Percentiles rank a stretch among this genome's conserved stretches.
Evolutionary conservation across 2,113 vertebrate species (phyloP).

Genomic region (Tachycineta bicolor): DNA sequence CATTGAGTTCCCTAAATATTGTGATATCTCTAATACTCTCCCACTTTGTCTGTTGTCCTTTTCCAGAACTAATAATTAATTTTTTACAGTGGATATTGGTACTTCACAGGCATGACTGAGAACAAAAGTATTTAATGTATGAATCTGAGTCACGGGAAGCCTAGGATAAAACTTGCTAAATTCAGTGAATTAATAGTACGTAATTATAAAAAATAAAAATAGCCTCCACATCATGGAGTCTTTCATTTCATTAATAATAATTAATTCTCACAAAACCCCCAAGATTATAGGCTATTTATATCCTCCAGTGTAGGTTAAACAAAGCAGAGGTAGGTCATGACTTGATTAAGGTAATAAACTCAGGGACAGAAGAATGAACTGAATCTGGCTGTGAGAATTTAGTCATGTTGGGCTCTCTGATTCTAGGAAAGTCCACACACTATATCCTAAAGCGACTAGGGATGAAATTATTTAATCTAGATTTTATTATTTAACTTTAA

Average conservation of each 20-base stretch:
- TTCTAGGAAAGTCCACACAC: background rate
- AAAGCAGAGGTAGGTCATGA: background rate
- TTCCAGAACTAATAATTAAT: background rate
- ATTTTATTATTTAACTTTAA: slow-evolving; percentile 31
- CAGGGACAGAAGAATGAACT: background rate
- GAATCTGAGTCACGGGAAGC: background rate
- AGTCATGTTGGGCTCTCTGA: background rate
- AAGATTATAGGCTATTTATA: slow-evolving; percentile 29
- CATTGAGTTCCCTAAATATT: background rate
- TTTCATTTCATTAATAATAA: slow-evolving; percentile 41
- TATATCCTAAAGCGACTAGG: background rate
- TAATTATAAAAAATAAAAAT: slow-evolving; percentile 44
- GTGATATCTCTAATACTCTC: background rate
- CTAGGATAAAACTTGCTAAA: background rate
- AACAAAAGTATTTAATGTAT: background rate
- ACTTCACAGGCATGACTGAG: background rate
- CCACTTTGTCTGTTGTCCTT: background rate
- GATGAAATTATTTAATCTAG: slow-evolving; percentile 26
- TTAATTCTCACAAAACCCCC: slow-evolving; percentile 11
- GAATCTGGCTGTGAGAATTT: background rate
- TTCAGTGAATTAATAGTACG: slow-evolving; percentile 6
- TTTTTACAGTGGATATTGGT: background rate
- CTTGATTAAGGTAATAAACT: slow-evolving; percentile 27
- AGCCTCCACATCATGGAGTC: background rate
- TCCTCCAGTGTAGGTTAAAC: background rate